Evolutionary conservation across 2,797 vertebrate genomes (phyloP).

Genomic region (Varecia variegata): DNA sequence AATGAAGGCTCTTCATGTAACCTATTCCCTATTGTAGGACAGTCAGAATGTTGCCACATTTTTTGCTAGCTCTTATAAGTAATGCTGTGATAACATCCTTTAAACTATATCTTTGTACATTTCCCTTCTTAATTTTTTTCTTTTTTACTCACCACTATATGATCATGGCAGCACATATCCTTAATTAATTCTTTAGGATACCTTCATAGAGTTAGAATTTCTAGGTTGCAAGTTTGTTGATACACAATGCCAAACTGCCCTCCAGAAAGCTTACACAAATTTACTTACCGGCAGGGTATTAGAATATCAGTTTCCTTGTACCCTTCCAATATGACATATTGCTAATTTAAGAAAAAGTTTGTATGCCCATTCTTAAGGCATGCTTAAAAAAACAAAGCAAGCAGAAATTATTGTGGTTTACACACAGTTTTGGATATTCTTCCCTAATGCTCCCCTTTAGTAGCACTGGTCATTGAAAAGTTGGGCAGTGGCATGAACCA

Average conservation of each 20-base stretch:
- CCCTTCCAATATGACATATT: background rate
- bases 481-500: background rate
- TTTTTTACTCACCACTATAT: background rate
- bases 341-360: background rate
- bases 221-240: background rate
- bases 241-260: background rate
- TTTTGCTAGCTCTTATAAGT: conserved; percentile 23
- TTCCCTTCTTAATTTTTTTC: background rate
- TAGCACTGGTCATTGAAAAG: background rate
- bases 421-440: background rate
- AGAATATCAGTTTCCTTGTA: background rate
- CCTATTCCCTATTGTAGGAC: background rate
- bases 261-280: conserved; percentile 23
- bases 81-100: background rate
- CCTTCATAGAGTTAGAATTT: conserved; percentile 38
- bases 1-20: conserved; percentile 2
- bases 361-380: background rate
- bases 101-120: background rate
- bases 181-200: conserved; percentile 11
- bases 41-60: conserved; percentile 22
- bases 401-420: background rate
- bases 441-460: background rate
- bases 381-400: conserved; percentile 25
- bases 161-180: background rate
- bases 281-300: background rate